Base-by-base conservation (phyloP, 2,797 vertebrate species). In the Urosaurus nigricauda region DNA sequence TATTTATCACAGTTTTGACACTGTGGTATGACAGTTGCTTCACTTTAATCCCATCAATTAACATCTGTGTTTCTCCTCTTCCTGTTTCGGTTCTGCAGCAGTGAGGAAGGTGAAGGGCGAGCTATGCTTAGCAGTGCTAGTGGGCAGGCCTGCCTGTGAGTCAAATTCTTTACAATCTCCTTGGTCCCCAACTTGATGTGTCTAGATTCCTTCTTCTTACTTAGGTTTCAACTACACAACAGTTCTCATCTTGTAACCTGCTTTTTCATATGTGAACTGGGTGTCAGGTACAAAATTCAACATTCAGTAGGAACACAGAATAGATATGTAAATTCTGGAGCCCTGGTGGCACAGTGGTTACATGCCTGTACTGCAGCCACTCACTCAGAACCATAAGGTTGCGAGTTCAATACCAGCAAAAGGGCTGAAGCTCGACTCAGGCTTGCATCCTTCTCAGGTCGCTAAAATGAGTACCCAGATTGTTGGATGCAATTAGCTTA, bases 41-140 rank as follows among this genome's bases (percentile, higher is more conserved):
- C 29, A 5, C 79, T 70, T 89, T 92, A 92, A 94, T 91, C 94
- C 92, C 90, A 87, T 40, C 79, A 89, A 90, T 93, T 90, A 92
- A 87, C 65, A 47, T 88, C 58, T n/a, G 0, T 53, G 56, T 1
- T 89, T 85, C 85, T 83, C 58, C 16, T 32, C 83, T 84, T 75
- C 0, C 82, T 65, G n/a, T 12, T 80, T 75, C 81, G 14, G 60
- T 51, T 73, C 75, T 88, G 82, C 37, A 87, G 77, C 74, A 8
- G 51, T 17, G 2, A 71, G 58, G 40, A 2, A 0, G 35, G 65
- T 32, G 74, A 37, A 3, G 73, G 70, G 73, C 65, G 78, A 77
- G 40, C 8, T 40, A 77, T 63, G 29, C 56, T 77, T 77, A 85
- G 63, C 63, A 26, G 35, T 75, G 47, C 32, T 6, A 11, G 4